These are phyloP conservation scores for Trichonephila clavata DNA, from an alignment of 1,140 invertebrate species.

Conservation along the genomic window DNA sequence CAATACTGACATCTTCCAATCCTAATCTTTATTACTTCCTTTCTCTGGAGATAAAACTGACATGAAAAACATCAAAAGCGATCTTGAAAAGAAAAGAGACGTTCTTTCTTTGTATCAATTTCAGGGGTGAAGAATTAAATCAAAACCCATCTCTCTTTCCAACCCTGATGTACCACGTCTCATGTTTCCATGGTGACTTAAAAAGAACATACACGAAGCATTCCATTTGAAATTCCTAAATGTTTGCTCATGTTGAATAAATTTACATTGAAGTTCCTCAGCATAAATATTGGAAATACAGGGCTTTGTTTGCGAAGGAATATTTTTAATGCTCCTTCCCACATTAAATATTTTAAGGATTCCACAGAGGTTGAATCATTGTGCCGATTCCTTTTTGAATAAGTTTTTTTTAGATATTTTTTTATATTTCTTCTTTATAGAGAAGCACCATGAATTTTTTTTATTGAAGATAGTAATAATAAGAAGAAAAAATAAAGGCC, in stretches of 20 bases:
- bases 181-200: neutral
- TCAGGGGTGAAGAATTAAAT: neutral
- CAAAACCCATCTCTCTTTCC: neutral
- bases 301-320: neutral
- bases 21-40: neutral
- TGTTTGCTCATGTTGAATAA: neutral
- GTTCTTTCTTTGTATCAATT: conserved; percentile 10
- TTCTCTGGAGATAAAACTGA: neutral
- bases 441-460: no score
- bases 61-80: neutral
- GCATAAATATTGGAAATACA: conserved; percentile 4
- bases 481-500: no score
- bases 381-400: no score
- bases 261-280: neutral
- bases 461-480: no score
- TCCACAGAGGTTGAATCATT: no score
- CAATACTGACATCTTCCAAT: no score
- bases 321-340: neutral
- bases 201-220: neutral
- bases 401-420: no score
- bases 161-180: neutral
- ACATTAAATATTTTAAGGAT: neutral
- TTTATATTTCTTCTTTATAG: no score
- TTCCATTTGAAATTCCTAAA: neutral
- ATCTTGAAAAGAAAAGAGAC: neutral